A percentile compares a stretch with the other conserved stretches of the same genome.
Conservation (phyloP, 2,797 vertebrate species). For the Cyclopterus lumpus region DNA sequence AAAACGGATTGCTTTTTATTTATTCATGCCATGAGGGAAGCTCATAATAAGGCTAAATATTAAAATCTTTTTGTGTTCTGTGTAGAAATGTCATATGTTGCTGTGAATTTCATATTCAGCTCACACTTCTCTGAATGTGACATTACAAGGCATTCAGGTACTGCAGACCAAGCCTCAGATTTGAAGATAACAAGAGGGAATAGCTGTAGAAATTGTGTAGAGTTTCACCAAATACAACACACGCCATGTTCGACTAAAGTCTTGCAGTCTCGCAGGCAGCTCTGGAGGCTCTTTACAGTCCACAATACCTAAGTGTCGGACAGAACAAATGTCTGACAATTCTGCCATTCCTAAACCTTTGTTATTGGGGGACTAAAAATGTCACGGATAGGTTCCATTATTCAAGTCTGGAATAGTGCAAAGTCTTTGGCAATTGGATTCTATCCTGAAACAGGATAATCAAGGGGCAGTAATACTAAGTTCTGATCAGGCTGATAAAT, state of each 20-base stretch:
- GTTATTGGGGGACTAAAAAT: too few relatives aligned
- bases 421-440: too few relatives aligned
- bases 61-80: neutral
- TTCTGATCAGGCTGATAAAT: too few relatives aligned
- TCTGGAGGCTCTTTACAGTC: neutral
- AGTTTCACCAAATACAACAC: neutral
- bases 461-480: too few relatives aligned
- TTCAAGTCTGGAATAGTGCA: too few relatives aligned
- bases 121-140: neutral
- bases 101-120: constrained; percentile 8
- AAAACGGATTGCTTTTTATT: constrained; percentile 47
- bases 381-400: too few relatives aligned
- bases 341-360: too few relatives aligned
- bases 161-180: constrained; percentile 6
- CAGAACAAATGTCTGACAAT: too few relatives aligned
- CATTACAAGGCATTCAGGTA: neutral
- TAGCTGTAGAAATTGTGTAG: neutral
- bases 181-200: neutral
- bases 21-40: constrained; percentile 35
- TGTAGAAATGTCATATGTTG: neutral
- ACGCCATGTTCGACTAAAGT: neutral
- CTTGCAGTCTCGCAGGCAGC: neutral
- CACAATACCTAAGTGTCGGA: too few relatives aligned
- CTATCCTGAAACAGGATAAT: too few relatives aligned
- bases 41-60: constrained; percentile 29